A percentile compares a stretch with the other conserved stretches of the same genome.
Evolutionary conservation across 2,797 vertebrate species (phyloP).

Genomic region (Myotis planiceps): DNA sequence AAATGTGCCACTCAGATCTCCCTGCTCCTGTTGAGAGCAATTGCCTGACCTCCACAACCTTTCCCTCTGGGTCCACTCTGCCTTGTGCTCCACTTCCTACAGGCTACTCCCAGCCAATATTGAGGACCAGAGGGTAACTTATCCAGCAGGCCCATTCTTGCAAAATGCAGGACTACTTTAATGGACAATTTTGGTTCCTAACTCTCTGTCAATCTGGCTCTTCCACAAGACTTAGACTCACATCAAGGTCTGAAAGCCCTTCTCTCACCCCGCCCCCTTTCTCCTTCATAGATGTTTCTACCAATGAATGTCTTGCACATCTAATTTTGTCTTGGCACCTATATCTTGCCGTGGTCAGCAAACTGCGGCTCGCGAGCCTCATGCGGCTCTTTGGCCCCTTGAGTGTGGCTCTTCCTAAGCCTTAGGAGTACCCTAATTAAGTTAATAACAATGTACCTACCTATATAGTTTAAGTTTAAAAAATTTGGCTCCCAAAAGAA

Average conservation of each 20-base stretch:
- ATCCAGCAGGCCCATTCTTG: background rate
- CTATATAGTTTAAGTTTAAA: too few species aligned
- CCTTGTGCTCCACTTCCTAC: background rate
- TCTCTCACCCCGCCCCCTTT: background rate
- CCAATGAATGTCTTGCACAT: background rate
- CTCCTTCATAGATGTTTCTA: background rate
- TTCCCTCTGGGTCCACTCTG: background rate
- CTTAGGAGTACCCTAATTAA: too few species aligned
- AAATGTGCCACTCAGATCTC: background rate
- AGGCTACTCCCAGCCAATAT: background rate
- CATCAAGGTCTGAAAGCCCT: background rate
- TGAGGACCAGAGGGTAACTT: too few species aligned
- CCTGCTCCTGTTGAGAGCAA: background rate
- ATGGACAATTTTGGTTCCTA: background rate
- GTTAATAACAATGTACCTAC: too few species aligned
- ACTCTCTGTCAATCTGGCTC: background rate
- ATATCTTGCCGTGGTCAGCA: background rate
- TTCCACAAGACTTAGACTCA: background rate
- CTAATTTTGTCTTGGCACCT: background rate
- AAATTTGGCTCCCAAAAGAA: too few species aligned
- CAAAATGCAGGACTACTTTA: background rate
- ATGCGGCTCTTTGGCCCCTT: too few species aligned
- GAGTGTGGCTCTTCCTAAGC: too few species aligned
- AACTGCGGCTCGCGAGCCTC: too few species aligned
- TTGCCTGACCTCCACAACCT: fast-evolving